phyloP scores from a whole-genome alignment of 1,140 invertebrate genomes.

The Trichonephila clavipes region DNA sequence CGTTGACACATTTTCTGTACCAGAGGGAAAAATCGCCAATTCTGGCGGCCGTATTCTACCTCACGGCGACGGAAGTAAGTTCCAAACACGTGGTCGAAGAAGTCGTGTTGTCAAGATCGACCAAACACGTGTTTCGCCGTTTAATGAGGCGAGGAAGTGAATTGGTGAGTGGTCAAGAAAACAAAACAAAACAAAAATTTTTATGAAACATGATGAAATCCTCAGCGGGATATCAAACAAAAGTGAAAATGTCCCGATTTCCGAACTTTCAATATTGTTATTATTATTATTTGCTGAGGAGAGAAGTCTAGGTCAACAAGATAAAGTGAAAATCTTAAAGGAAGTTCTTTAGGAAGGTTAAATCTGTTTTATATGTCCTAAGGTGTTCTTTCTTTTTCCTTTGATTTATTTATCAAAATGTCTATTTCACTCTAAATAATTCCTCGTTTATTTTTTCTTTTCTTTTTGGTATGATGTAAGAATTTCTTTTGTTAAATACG shows the following conservation, averaged over 20 bases:
- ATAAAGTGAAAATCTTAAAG: slow-evolving; percentile 1
- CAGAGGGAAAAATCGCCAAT: not conserved
- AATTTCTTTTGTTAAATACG: not conserved
- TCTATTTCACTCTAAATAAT: not conserved
- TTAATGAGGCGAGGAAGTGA: slow-evolving; percentile 55
- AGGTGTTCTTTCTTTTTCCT: not conserved
- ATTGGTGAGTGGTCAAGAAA: not conserved
- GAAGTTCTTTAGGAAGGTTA: slow-evolving; percentile 23
- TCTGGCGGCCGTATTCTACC: not conserved
- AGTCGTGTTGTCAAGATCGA: not conserved
- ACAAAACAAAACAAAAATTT: not conserved
- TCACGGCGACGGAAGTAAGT: slow-evolving; percentile 31
- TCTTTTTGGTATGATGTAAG: not conserved
- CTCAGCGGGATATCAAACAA: not conserved
- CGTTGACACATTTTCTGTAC: not conserved
- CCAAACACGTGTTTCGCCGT: slow-evolving; percentile 26
- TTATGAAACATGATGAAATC: not conserved
- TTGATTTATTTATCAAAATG: not conserved
- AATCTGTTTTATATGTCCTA: not conserved
- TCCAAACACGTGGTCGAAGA: slow-evolving; percentile 29
- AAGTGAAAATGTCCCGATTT: not conserved
- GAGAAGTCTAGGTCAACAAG: slow-evolving; percentile 51
- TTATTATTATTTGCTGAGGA: not conserved
- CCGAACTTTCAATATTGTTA: not conserved
- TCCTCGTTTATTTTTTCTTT: not conserved